Evolutionary conservation across 2,113 vertebrate species (phyloP).

Genomic region (Vidua macroura): DNA sequence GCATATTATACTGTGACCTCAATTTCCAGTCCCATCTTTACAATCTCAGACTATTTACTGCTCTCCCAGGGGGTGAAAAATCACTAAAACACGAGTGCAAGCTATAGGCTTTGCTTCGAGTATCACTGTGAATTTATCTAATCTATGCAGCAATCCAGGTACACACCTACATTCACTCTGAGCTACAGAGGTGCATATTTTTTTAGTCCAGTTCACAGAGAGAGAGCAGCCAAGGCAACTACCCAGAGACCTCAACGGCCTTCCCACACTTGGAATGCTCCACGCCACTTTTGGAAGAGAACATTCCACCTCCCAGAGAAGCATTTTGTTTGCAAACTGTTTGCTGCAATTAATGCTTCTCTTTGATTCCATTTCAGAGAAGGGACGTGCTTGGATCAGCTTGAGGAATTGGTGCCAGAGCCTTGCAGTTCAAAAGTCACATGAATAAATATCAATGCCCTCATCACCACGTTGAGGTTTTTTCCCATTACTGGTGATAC

Average conservation of each 20-base stretch:
- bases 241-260: neutral
- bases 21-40: slow-evolving; percentile 40
- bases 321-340: neutral
- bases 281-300: neutral
- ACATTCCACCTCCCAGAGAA: neutral
- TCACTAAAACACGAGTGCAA: neutral
- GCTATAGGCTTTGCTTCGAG: neutral
- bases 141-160: neutral
- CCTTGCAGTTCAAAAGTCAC: neutral
- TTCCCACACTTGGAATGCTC: neutral
- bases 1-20: slow-evolving; percentile 40
- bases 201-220: neutral
- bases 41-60: slow-evolving; percentile 22
- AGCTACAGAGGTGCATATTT: neutral
- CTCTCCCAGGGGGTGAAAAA: slow-evolving; percentile 6
- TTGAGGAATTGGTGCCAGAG: neutral
- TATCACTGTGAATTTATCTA: slow-evolving; percentile 2
- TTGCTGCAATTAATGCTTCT: neutral
- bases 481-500: neutral
- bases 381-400: neutral
- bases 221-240: neutral
- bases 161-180: neutral
- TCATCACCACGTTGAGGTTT: neutral
- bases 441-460: rapidly evolving
- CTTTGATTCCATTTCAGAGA: neutral